Evolutionary conservation across 2,888 invertebrate genomes (phyloP), one percentile per base, ranked within the genome.

Genomic region (Antheraea assamensis): DNA sequence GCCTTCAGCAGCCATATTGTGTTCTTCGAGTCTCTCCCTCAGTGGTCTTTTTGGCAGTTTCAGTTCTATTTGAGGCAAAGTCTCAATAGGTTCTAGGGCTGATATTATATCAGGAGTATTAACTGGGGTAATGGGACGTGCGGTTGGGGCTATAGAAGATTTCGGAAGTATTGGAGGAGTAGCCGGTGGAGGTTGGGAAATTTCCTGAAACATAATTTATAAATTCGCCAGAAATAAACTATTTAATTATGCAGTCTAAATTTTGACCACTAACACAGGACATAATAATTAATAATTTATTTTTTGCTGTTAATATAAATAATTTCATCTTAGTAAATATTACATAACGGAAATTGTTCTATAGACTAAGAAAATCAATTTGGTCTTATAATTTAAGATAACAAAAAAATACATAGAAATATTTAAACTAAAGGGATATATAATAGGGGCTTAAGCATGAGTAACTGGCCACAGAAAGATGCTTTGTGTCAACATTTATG

Each of bases 21-120:
- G 75, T 74, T 85, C 84, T 73, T 90, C 88, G 3, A 89, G 83
- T 75, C 95, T 88, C 76, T 95, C 94, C 74, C 95, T 88, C 2
- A 94, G 80, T 1, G 95, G 92, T 75, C 95, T 89, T 84, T 95
- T 95, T 21, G 95, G 95, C 15, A 95, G 88, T 74, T 93, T 92
- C 31, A 95, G 83, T 80, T 95, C 95, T 78, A 95, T 94, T 75
- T 92, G 93, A 0, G 94, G 94, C 42, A 95, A 82, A 2, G 83
- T 86, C 76, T 92, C 92, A 73, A 79, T 47, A 19, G 76, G 58
- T 68, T 83, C 83, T 75, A 79, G 77, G 8, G 81, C 42, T 42
- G 42, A 76, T 71, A 74, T 47, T 42, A 79, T 78, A 72, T 73
- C 74, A 47, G 75, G 68, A 21, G 58, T 55, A n/a, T 75, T 74